Percentiles rank a stretch among this genome's conserved stretches.
Conservation (phyloP, 2,113 vertebrate genomes). For the Melanotaenia duboulayi region DNA sequence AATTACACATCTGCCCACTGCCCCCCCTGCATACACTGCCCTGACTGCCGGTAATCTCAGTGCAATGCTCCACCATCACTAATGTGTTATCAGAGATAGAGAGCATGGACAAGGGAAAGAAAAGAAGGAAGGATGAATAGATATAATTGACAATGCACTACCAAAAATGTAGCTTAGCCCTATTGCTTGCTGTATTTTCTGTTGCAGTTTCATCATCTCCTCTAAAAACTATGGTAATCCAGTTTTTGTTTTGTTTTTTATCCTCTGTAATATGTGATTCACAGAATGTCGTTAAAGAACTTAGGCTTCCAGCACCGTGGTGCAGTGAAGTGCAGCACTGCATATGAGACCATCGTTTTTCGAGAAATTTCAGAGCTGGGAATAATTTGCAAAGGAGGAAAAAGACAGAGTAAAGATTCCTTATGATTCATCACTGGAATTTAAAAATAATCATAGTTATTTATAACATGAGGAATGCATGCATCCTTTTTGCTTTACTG, state of each 20-base stretch:
- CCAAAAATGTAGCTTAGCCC: not conserved
- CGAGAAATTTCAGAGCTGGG: slow-evolving; percentile 6
- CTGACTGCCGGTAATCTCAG: slow-evolving; percentile 55
- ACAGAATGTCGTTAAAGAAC: slow-evolving; percentile 18
- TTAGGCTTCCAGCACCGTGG: slow-evolving; percentile 21
- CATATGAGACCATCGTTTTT: slow-evolving; percentile 18
- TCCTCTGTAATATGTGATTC: slow-evolving; percentile 24
- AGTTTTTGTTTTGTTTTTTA: slow-evolving; percentile 26
- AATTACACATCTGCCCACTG: slow-evolving; percentile 61
- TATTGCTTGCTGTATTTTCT: not conserved
- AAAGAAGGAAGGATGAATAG: not conserved
- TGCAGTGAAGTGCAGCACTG: slow-evolving; percentile 18
- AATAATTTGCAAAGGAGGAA: not conserved
- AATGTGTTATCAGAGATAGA: slow-evolving; percentile 62
- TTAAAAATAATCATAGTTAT: slow-evolving; percentile 1
- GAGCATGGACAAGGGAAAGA: slow-evolving; percentile 2
- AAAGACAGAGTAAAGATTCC: not conserved
- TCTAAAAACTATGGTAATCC: not conserved
- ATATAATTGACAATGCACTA: not conserved
- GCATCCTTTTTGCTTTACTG: not conserved
- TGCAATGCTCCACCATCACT: slow-evolving; percentile 31
- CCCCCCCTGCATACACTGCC: slow-evolving; percentile 30
- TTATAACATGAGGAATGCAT: not conserved
- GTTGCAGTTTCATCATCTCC: not conserved
- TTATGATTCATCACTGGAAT: slow-evolving; percentile 16